Evolutionary conservation across 1,140 invertebrate species (phyloP), one percentile per base, ranked within the genome.

Genomic region (Battus philenor): DNA sequence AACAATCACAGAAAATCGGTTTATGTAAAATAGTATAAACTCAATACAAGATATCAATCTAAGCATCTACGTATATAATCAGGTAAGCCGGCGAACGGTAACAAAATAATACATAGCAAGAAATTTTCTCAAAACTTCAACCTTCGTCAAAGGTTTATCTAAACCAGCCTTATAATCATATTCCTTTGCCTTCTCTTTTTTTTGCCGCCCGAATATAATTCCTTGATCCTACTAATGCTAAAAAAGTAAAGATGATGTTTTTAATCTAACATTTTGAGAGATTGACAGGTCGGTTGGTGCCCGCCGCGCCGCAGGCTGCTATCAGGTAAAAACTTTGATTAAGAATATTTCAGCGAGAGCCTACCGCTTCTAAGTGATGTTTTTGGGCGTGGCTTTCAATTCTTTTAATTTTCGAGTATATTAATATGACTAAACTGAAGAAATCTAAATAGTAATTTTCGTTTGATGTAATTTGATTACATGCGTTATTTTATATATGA

Each of bases 281-380:
- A 84, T 80, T 85, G 81, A 85, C 78, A 81, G 81, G 69, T 79
- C 62, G 77, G 76, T 72, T 59, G 61, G 65, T 61, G 61, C 59
- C 63, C 58, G 66, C 63, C 58, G 59, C 58, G 62, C 63, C 62
- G 54, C 52, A 47, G 59, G 59, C 54, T 50, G 47, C 46, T 63
- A 64, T 68, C 75, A 79, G 75, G 78, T 77, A 80, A 72, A 78
- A 82, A 77, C 60, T 72, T 80, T 85, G 80, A 85, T 85, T 85
- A 85, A 79, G 80, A 80, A 85, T 82, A 79, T 81, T 82, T 82
- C 78, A 82, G 80, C 76, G 62, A 78, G 76, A 73, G 63, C 67
- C 58, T 49, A 54, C 53, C 45, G 30, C 27, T 43, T 31, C 41
- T 7, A 17, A 18, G 24, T 31, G 64, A 67, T 70, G 57, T 48